These are phyloP conservation scores for Manacus vitellinus DNA, from an alignment of 2,113 vertebrate species.

Conservation along the genomic window DNA sequence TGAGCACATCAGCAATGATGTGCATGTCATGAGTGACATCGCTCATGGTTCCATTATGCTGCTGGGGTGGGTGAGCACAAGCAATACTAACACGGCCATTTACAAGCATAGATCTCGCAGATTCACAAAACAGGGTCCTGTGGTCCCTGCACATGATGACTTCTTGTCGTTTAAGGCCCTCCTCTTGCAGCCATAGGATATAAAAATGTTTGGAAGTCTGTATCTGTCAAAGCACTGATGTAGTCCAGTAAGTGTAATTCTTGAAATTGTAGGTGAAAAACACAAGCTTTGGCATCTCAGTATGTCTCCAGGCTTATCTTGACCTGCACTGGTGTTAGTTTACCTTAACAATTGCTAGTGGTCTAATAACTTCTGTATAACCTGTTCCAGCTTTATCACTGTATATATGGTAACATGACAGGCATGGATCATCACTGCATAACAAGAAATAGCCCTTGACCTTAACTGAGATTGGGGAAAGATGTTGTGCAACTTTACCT, in stretches of 20 bases:
- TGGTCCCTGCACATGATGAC: rapidly evolving
- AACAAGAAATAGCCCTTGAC: not conserved
- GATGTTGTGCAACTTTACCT: not conserved
- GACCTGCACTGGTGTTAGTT: not conserved
- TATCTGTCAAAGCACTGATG: not conserved
- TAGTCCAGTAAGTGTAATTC: not conserved
- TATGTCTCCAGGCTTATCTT: not conserved
- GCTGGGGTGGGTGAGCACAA: not conserved
- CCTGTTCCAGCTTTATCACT: not conserved
- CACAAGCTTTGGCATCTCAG: not conserved
- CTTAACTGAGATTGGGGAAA: not conserved
- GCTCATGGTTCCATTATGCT: not conserved
- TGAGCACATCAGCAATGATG: not conserved
- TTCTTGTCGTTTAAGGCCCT: not conserved
- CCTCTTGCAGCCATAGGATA: not conserved
- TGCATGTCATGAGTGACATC: not conserved
- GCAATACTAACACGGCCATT: not conserved
- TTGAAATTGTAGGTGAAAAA: not conserved
- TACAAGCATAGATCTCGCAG: not conserved
- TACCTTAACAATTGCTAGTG: not conserved
- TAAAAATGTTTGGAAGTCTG: not conserved
- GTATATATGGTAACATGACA: not conserved
- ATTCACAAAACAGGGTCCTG: not conserved
- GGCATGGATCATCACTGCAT: not conserved
- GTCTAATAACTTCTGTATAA: not conserved